Conservation (phyloP, 2,113 vertebrate genomes). For the Dinomys branickii region DNA sequence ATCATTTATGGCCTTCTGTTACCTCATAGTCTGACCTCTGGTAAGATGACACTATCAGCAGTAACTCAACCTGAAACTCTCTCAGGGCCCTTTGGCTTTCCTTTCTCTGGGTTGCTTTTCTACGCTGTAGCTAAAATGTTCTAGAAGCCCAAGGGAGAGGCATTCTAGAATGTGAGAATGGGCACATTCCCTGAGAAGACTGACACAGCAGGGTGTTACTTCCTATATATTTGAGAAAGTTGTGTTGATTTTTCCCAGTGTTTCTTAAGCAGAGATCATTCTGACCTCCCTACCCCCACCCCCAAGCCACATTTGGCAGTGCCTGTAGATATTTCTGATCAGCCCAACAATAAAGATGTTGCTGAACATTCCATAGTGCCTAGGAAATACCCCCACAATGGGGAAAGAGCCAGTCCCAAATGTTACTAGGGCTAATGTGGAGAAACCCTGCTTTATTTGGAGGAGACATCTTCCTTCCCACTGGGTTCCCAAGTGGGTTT, state of each 20-base stretch:
- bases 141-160: not conserved
- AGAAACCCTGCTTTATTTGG: not conserved
- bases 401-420: not conserved
- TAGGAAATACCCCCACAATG: not conserved
- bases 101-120: not conserved
- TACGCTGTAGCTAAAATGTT: not conserved
- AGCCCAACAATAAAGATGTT: not conserved
- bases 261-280: not conserved
- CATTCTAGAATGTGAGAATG: not conserved
- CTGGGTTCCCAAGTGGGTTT: not conserved
- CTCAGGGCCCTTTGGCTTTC: not conserved
- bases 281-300: not conserved
- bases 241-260: not conserved
- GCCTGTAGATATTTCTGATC: not conserved
- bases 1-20: not conserved
- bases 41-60: not conserved
- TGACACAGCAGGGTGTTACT: not conserved
- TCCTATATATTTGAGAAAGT: not conserved
- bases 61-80: not conserved
- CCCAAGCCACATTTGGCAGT: not conserved
- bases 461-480: not conserved
- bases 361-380: not conserved
- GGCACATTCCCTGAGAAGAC: not conserved
- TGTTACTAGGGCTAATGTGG: not conserved
- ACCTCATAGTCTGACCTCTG: slow-evolving; percentile 5